A percentile compares a stretch with the other conserved stretches of the same genome.
Conservation (phyloP, 2,888 invertebrate genomes). For the Sinhomidia bicolor region DNA sequence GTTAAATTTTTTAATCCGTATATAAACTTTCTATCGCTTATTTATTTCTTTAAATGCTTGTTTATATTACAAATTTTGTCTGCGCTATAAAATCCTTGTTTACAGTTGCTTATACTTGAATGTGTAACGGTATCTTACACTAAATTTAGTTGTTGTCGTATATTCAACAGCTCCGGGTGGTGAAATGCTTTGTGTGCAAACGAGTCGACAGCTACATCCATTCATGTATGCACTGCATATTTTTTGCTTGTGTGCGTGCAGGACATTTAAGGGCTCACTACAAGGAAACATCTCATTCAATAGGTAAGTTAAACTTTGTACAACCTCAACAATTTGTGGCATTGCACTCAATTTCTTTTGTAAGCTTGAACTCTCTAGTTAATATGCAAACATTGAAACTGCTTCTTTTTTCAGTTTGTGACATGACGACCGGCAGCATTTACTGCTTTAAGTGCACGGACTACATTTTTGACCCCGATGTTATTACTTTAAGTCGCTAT, state of each 20-base stretch:
- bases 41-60: too few species aligned
- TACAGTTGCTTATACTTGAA: background rate
- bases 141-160: background rate
- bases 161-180: constrained; percentile 85
- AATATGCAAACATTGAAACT: too few species aligned
- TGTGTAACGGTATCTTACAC: background rate
- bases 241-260: constrained; percentile 92
- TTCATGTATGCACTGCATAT: constrained; percentile 93
- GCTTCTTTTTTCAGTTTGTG: constrained; percentile 85
- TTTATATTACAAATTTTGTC: too few species aligned
- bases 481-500: constrained; percentile 82
- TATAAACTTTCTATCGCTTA: too few species aligned
- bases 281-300: constrained; percentile 89
- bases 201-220: constrained; percentile 83
- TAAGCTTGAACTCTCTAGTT: background rate
- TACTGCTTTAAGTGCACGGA: constrained; percentile 95
- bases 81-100: too few species aligned
- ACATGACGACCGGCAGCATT: constrained; percentile 93
- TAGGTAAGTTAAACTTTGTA: constrained; percentile 86
- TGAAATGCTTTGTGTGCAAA: constrained; percentile 75
- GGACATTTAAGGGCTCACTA: constrained; percentile 94
- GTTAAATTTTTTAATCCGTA: constrained; percentile 84
- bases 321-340: too few species aligned
- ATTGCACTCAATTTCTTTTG: too few species aligned
- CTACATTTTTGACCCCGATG: constrained; percentile 93